phyloP scores from a whole-genome alignment of 2,113 vertebrate genomes.

The Pseudonaja textilis region DNA sequence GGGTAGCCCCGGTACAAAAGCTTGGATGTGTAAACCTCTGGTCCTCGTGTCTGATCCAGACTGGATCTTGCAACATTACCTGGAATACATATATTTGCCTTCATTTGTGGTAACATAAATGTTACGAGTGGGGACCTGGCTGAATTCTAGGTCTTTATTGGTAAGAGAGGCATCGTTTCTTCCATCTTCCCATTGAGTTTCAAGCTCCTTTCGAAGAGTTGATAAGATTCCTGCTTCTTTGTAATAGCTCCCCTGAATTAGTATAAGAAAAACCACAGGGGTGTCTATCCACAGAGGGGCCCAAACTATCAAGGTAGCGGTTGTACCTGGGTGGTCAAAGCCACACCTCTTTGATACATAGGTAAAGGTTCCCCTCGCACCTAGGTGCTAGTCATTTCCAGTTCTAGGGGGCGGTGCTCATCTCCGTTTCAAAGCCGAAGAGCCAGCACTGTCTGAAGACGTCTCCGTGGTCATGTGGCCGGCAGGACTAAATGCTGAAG shows the following conservation, averaged over 20 bases:
- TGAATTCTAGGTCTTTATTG: not conserved
- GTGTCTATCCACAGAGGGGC: not conserved
- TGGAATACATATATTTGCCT: not conserved
- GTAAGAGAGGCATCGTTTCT: not conserved
- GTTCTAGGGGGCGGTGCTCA: too few species aligned
- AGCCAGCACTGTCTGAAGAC: too few species aligned
- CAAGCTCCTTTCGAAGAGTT: not conserved
- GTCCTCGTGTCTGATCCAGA: not conserved
- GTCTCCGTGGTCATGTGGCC: too few species aligned
- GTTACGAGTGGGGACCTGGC: not conserved
- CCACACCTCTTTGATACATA: too few species aligned
- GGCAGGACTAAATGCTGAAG: too few species aligned
- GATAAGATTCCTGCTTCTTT: not conserved
- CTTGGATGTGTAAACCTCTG: not conserved
- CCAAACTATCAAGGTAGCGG: not conserved
- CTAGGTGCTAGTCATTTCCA: too few species aligned
- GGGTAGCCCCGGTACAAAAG: not conserved
- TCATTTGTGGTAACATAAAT: not conserved
- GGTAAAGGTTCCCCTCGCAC: too few species aligned
- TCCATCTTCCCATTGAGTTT: not conserved
- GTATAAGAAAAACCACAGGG: not conserved
- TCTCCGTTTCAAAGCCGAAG: too few species aligned
- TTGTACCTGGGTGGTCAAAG: not conserved
- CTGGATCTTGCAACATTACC: not conserved
- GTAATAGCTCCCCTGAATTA: not conserved